A percentile compares a stretch with the other conserved stretches of the same genome.
Conservation (phyloP, 2,113 vertebrate genomes). For the Terrapene triunguis region DNA sequence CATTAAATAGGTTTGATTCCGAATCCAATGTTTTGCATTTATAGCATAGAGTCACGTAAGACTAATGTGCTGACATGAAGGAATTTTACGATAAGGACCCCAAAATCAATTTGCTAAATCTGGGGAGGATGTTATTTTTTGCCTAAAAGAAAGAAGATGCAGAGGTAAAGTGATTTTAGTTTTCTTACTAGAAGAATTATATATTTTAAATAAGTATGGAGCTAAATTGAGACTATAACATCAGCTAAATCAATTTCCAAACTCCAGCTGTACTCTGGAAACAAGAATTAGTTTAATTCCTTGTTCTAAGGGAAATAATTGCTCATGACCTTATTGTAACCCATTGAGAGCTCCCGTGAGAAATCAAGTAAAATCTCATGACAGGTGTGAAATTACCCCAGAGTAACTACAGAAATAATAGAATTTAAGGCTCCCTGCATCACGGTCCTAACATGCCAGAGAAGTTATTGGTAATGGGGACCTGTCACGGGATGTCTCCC, state of each 20-base stretch:
- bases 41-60: conserved; percentile 67
- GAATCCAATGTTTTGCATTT: conserved; percentile 49
- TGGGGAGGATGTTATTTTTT: conserved; percentile 55
- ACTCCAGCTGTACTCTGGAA: background rate
- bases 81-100: conserved; percentile 29
- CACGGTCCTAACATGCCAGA: background rate
- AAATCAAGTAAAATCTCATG: background rate
- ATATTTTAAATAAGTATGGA: background rate
- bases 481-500: background rate
- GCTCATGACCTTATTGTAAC: background rate
- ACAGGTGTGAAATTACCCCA: background rate
- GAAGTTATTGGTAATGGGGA: background rate
- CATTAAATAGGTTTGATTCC: conserved; percentile 66
- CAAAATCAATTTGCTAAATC: conserved; percentile 66
- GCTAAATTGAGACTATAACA: background rate
- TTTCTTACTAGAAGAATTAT: background rate
- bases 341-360: background rate
- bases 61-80: conserved; percentile 73
- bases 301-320: background rate
- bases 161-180: background rate
- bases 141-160: background rate
- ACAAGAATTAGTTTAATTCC: background rate
- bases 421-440: background rate
- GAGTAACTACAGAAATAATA: background rate
- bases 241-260: background rate